Base-by-base conservation (phyloP, 2,113 vertebrate genomes). In the Cololabis saira region DNA sequence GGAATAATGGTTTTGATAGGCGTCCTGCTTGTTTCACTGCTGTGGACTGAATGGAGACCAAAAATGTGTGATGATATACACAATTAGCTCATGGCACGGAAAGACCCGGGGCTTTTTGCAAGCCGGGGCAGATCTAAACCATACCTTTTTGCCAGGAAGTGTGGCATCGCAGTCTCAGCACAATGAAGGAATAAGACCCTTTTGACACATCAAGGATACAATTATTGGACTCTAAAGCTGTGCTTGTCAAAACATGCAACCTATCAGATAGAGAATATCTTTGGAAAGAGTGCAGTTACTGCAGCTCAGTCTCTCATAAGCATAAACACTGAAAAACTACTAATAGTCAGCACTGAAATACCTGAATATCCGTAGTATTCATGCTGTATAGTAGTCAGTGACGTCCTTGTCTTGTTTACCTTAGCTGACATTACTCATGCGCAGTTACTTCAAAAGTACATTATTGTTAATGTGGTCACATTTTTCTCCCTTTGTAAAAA, bases 1-100 rank as follows among this genome's bases (percentile, higher is more conserved):
- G 94, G 95, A 96, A 97, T 97, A 95, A 96, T 95, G 94, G 76
- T 94, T 94, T 95, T 96, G 95, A 99, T 95, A 93, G 95, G 95
- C 92, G 93, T 95, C 92, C 92, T 76, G 87, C 88, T 89, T 91
- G 87, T 91, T 90, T 86, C 79, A 5, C 74, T 50, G 85, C 88
- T 81, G 78, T 74, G 79, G 82, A 78, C 81, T 54, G 72, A 81
- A 81, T 73, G 48, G 61, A 73, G 73, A 84, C 77, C 84, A 77
- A 81, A 76, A 87, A 83, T 68, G 88, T 90, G 87, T 88, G 84
- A 89, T 87, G 81, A 89, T 85, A 91, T 86, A 89, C 86, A 89
- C 90, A 90, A 90, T 90, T 91, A 91, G 79, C 86, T 89, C 83
- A 78, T 73, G 66, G 75, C 62, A 60, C 65, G 52, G 76, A 78